Evolutionary conservation across 2,113 vertebrate genomes (phyloP), one percentile per base, ranked within the genome.

Genomic region (Mionectes macconnelli): DNA sequence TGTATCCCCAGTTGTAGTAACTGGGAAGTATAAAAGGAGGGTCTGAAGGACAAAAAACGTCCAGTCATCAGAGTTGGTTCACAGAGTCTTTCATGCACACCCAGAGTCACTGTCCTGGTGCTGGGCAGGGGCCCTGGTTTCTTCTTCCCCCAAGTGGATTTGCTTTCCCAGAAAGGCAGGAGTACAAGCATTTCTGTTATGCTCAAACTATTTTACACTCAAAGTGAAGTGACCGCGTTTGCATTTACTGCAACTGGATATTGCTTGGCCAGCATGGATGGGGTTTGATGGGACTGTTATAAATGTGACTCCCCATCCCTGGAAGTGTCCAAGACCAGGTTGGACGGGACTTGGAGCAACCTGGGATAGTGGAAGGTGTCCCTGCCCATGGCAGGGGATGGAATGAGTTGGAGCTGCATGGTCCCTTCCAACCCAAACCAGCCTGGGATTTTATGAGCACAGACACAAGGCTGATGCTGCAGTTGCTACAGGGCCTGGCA

Each of bases 161-260:
- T 73, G 25, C 37, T 88, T 90, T 80, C 56, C 69, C 28, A 24
- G 62, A 44, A 79, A 50, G 23, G 45, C 21, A 52, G 33, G 50
- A 84, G 23, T 22, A 17, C 49, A 45, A 60, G 19, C 21, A 4
- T 63, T 78, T 40, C 56, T 59, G n/a, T 57, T 28, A 20, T 2
- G 22, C 0, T 2, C 0, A 14, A 23, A 74, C 31, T 63, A 12
- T 52, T 44, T 68, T 21, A 18, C 22, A 2, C 33, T 40, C 0
- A 0, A 28, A 69, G 42, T 33, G 3, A 35, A 18, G 24, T 35
- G 30, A n/a, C 30, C 6, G 0, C 20, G 35, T 57, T 60, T 64
- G 70, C 35, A 12, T 50, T 74, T 78, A 39, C n/a, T 47, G 4
- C n/a, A n/a, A 2, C 14, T 5, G 31, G 27, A n/a, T 23, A 6